phyloP scores from a whole-genome alignment of 1,140 invertebrate genomes.

The Meloidogyne exigua region DNA sequence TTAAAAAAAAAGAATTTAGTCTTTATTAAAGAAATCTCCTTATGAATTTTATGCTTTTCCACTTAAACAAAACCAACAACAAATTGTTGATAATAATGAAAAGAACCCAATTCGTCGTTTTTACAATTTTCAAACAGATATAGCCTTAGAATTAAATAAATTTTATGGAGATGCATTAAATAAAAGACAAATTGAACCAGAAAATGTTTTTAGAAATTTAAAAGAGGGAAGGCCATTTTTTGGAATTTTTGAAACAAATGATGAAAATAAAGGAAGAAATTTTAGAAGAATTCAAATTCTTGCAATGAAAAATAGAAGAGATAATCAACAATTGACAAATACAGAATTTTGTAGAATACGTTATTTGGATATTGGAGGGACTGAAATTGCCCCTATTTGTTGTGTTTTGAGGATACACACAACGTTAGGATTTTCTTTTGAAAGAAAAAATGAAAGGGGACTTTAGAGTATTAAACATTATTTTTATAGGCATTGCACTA shows the following conservation, averaged over 20 bases:
- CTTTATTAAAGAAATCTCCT: slow-evolving; percentile 38
- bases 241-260: slow-evolving; percentile 28
- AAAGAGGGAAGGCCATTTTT: slow-evolving; percentile 14
- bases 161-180: slow-evolving; percentile 30
- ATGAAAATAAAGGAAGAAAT: neutral
- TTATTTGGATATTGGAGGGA: slow-evolving; percentile 30
- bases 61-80: neutral
- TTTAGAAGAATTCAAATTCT: slow-evolving; percentile 20
- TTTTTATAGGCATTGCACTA: slow-evolving; percentile 27
- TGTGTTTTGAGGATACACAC: slow-evolving; percentile 27
- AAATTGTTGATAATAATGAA: neutral
- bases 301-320: neutral
- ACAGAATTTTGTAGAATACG: slow-evolving; percentile 36
- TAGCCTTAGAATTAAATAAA: slow-evolving; percentile 16
- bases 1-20: neutral
- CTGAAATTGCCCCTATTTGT: slow-evolving; percentile 32
- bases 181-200: slow-evolving; percentile 1
- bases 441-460: too few species aligned
- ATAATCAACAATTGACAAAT: slow-evolving; percentile 7
- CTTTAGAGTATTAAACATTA: neutral
- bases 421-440: neutral
- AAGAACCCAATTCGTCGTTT: slow-evolving; percentile 17
- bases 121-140: slow-evolving; percentile 17
- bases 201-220: slow-evolving; percentile 4
- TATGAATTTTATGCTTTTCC: slow-evolving; percentile 33